Evolutionary conservation across 2,113 vertebrate genomes (phyloP), one percentile per base, ranked within the genome.

Genomic region (Colinus virginianus): DNA sequence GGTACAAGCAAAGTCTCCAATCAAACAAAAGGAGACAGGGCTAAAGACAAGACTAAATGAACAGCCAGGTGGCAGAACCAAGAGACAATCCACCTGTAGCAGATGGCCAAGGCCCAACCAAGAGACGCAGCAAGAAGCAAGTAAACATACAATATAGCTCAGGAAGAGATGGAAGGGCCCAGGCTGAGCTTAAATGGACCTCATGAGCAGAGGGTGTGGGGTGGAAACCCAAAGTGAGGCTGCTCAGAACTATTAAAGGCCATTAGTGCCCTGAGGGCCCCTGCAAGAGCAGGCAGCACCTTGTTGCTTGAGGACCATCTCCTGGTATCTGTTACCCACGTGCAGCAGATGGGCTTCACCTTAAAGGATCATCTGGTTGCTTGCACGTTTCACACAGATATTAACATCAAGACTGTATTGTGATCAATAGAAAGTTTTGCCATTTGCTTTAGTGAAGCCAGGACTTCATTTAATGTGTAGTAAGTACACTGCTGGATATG

Each of bases 161-260:
- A 20, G 7, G 11, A 63, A 63, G 0, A 5, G 8, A 46, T 5
- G 1, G 25, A 40, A 32, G 4, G 1, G 9, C 16, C 16, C 15
- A 19, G 14, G 34, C 17, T 36, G 13, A 63, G 45, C 25, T 67
- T 78, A 61, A 82, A 61, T 34, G 15, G 20, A 15, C 22, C 13
- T 38, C 18, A n/a, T 12, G 32, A 48, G 38, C 38, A 78, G 23
- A 66, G 11, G 11, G 9, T 38, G 36, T 48, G 38, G 42, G 14
- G 11, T 48, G 51, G 22, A 40, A 20, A 32, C 7, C 53, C 15
- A 46, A 59, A 61, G 28, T 53, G 53, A 46, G 23, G 28, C 11
- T 55, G 20, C 23, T 68, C 13, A 49, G 40, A 20, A 13, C 5
- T 30, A 56, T 6, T 49, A 28, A 67, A 26, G 30, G 1, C 36